Evolutionary conservation across 2,888 invertebrate species (phyloP), one percentile per base, ranked within the genome.

Genomic region (Camptogramma bilineatum): DNA sequence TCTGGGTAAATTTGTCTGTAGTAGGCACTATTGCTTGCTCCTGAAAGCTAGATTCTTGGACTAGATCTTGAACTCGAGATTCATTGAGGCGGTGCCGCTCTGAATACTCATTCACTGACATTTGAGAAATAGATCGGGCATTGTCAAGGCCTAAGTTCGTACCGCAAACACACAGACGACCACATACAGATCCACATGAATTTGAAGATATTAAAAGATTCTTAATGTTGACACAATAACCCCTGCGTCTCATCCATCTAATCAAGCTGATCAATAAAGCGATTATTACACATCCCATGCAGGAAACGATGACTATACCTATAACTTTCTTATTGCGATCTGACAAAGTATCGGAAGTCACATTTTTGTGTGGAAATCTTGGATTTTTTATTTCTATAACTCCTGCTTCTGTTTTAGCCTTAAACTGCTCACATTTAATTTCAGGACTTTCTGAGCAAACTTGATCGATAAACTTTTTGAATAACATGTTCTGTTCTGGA

Each of bases 1-100:
- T 96, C 80, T 96, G 95, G 0, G 95, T 95, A 28, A 94, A 94
- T 83, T 95, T 95, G 76, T 95, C 94, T 72, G 94, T 95, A 34
- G 89, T 88, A 18, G 87, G 88, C 5, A 84, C 73, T 7, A 66
- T 52, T 7, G 71, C 66, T 55, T 81, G 80, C 42, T 86, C 73
- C 70, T 91, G 73, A 72, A 93, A 59, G 28, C 73, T 75, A 0
- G 88, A 78, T 73, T 90, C 91, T 71, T 87, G 87, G 17, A 84
- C 71, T 8, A 81, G 71, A 18, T 89, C 91, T 64, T 94, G 85
- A 19, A 90, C 89, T 52, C 94, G 91, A 0, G 94, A 94, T 71
- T 95, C 95, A 69, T 94, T 94, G 3, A 93, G 80, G n/a, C 94
- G 87, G 50, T 94, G 94, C 4, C 95, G 86, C 73, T 95, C 95